phyloP scores from a whole-genome alignment of 2,113 vertebrate genomes.

The Plecturocebus donacophilus region DNA sequence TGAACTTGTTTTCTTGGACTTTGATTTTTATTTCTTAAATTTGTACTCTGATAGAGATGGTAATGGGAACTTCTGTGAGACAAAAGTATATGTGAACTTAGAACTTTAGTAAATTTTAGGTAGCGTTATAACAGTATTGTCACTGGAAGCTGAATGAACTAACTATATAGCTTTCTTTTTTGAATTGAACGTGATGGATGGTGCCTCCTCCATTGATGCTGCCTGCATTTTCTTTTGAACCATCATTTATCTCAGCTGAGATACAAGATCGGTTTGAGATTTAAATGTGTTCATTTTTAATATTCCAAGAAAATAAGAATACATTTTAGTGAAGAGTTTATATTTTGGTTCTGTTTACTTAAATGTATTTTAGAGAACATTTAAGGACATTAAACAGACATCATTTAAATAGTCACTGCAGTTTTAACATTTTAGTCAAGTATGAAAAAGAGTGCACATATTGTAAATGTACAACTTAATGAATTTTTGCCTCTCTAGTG shows the following conservation, averaged over 20 bases:
- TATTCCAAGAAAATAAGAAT: conserved; percentile 39
- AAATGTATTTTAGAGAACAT: conserved; percentile 29
- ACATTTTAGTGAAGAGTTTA: background rate
- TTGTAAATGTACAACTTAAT: background rate
- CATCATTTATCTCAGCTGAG: background rate
- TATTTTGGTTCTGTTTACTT: conserved; percentile 39
- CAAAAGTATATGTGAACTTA: background rate
- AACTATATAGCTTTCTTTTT: background rate
- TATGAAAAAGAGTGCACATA: background rate
- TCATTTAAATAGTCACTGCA: background rate
- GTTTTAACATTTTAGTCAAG: conserved; percentile 9
- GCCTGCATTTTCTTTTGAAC: background rate
- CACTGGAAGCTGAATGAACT: background rate
- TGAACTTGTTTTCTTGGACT: background rate
- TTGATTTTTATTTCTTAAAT: background rate
- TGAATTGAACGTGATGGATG: background rate
- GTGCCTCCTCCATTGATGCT: background rate
- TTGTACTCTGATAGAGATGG: background rate
- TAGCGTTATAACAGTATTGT: background rate
- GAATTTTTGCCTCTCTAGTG: background rate
- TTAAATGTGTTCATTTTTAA: background rate
- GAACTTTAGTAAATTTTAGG: background rate
- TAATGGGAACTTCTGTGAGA: background rate
- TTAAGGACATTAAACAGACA: background rate
- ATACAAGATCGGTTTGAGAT: background rate